phyloP scores from a whole-genome alignment of 2,113 vertebrate species.

The Bostrychus sinensis region DNA sequence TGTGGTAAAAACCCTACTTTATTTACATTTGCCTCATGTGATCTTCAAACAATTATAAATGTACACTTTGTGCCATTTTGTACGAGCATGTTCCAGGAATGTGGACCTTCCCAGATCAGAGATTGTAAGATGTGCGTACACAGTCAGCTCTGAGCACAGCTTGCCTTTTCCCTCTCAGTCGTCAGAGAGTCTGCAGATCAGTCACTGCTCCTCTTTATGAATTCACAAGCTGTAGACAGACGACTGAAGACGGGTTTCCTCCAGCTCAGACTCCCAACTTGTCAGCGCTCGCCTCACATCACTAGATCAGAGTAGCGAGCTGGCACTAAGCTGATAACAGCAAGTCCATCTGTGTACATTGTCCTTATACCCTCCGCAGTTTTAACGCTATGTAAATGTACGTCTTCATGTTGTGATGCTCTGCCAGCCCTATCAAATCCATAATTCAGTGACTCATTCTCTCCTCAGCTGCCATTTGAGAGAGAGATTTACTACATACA shows the following conservation, averaged over 20 bases:
- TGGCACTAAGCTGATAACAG: slow-evolving; percentile 5
- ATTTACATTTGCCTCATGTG: neutral
- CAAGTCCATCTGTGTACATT: neutral
- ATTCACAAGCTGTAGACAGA: neutral
- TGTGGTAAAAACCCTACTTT: neutral
- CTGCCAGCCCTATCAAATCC: neutral
- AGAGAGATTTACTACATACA: slow-evolving; percentile 98
- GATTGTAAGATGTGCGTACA: neutral
- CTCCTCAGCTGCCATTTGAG: slow-evolving; percentile 92
- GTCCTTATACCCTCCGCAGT: neutral
- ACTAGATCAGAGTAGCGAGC: neutral
- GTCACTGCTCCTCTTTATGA: neutral
- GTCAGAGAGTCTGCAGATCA: slow-evolving; percentile 8
- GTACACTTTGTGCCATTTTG: slow-evolving; percentile 1
- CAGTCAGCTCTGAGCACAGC: slow-evolving; percentile 1
- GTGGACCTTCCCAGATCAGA: neutral
- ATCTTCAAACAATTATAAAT: neutral
- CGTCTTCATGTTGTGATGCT: neutral
- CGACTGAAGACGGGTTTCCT: neutral
- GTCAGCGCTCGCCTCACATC: slow-evolving; percentile 15
- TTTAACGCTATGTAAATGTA: neutral
- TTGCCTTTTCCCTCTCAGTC: neutral
- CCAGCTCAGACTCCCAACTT: neutral
- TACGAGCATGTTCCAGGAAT: neutral
- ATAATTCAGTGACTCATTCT: slow-evolving; percentile 10